A percentile compares a stretch with the other conserved stretches of the same genome.
Evolutionary conservation across 1,140 invertebrate species (phyloP).

Genomic region (Eubasilissa regina): DNA sequence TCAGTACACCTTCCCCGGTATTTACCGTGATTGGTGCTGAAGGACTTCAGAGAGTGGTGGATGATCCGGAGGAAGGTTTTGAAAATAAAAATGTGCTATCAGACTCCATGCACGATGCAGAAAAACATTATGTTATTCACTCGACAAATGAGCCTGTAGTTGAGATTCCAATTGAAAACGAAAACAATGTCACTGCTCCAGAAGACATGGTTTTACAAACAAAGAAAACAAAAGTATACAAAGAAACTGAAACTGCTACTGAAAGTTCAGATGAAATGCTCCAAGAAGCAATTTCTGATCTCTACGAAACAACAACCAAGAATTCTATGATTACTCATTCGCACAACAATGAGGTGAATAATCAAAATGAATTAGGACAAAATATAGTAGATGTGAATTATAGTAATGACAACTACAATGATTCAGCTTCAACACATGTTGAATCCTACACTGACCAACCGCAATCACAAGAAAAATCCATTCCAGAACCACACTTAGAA

Average conservation of each 20-base stretch:
- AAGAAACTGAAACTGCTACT: slow-evolving; percentile 29
- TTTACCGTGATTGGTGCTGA: slow-evolving; percentile 68
- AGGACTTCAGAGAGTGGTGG: slow-evolving; percentile 65
- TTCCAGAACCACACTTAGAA: slow-evolving; percentile 50
- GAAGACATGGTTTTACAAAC: background rate
- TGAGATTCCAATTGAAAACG: slow-evolving; percentile 21
- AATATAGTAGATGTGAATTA: slow-evolving; percentile 15
- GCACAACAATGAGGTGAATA: slow-evolving; percentile 23
- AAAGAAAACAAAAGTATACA: slow-evolving; percentile 30
- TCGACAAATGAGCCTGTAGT: slow-evolving; percentile 23
- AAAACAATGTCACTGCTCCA: slow-evolving; percentile 44
- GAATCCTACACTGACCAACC: slow-evolving; percentile 41
- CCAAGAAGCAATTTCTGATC: slow-evolving; percentile 55
- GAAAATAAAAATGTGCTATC: slow-evolving; percentile 46
- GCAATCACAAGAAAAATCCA: slow-evolving; percentile 44
- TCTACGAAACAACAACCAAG: slow-evolving; percentile 56
- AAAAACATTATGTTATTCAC: background rate
- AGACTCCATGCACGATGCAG: slow-evolving; percentile 19
- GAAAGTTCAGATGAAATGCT: slow-evolving; percentile 53
- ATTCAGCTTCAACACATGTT: slow-evolving; percentile 34
- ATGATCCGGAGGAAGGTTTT: slow-evolving; percentile 60
- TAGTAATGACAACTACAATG: slow-evolving; percentile 27
- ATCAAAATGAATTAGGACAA: slow-evolving; percentile 52
- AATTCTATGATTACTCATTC: slow-evolving; percentile 19
- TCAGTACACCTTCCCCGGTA: slow-evolving; percentile 63